Evolutionary conservation across 2,113 vertebrate species (phyloP).

Genomic region (Scartelaos histophorus): DNA sequence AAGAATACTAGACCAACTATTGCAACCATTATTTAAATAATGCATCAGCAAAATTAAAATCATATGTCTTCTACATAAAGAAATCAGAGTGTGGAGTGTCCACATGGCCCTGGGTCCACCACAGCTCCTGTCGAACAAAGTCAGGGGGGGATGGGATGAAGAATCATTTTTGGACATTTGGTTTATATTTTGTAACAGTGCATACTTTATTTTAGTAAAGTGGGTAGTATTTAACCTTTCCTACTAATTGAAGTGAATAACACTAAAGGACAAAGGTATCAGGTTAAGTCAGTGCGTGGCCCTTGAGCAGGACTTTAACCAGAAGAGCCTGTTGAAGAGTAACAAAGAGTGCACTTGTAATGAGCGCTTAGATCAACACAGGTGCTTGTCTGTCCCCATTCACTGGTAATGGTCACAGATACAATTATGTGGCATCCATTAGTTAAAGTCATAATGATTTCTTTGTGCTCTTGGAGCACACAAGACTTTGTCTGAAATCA

Average conservation of each 20-base stretch:
- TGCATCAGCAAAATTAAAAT: background rate
- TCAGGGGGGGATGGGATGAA: background rate
- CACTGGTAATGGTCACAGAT: background rate
- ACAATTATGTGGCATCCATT: background rate
- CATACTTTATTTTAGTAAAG: background rate
- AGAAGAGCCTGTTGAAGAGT: background rate
- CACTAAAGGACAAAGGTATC: background rate
- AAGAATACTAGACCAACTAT: too few relatives aligned
- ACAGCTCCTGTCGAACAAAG: background rate
- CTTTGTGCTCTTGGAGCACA: background rate
- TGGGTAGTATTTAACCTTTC: too few relatives aligned
- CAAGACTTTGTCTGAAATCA: conserved; percentile 1
- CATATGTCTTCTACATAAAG: background rate
- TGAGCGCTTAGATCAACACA: background rate
- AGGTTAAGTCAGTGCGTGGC: background rate
- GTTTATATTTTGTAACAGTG: background rate
- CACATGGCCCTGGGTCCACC: background rate
- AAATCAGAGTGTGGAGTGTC: background rate
- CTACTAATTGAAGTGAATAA: background rate
- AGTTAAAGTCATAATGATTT: conserved; percentile 1
- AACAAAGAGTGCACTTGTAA: background rate
- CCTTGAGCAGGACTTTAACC: background rate
- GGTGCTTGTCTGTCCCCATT: background rate
- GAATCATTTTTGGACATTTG: background rate
- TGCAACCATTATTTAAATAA: background rate